These are phyloP conservation scores for Castor canadensis DNA, from an alignment of 2,113 vertebrate species.

Conservation along the genomic window DNA sequence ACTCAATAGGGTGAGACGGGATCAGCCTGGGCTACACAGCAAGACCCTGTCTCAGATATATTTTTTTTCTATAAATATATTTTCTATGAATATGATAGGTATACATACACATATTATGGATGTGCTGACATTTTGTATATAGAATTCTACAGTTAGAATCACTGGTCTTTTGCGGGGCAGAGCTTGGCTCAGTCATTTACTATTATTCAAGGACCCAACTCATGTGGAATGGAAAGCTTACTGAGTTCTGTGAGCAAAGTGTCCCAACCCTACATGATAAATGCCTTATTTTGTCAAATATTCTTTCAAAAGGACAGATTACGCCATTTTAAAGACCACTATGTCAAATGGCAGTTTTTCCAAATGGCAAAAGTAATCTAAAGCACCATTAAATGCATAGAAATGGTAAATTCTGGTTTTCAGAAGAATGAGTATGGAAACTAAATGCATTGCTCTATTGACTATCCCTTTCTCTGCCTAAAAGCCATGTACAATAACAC, in stretches of 20 bases:
- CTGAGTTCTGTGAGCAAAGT: background rate
- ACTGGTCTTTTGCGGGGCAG: background rate
- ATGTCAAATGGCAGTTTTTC: background rate
- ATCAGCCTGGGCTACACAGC: too few relatives aligned
- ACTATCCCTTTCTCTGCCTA: background rate
- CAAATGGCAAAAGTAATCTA: background rate
- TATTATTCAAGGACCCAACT: background rate
- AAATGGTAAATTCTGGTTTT: background rate
- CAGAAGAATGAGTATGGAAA: background rate
- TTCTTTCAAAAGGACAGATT: background rate
- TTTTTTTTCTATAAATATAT: too few relatives aligned
- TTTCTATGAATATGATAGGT: too few relatives aligned
- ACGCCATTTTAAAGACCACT: background rate
- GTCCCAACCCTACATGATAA: background rate
- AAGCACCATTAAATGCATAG: background rate
- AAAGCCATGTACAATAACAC: background rate
- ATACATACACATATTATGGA: too few relatives aligned
- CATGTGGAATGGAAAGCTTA: background rate
- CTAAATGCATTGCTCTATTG: background rate
- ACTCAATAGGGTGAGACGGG: too few relatives aligned
- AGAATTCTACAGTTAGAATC: background rate
- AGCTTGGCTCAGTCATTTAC: background rate
- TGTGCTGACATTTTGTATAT: background rate
- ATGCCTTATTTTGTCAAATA: constrained; percentile 2
- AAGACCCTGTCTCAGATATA: too few relatives aligned